Base-by-base conservation (phyloP, 2,797 vertebrate species). In the Hephaestus fuliginosus region DNA sequence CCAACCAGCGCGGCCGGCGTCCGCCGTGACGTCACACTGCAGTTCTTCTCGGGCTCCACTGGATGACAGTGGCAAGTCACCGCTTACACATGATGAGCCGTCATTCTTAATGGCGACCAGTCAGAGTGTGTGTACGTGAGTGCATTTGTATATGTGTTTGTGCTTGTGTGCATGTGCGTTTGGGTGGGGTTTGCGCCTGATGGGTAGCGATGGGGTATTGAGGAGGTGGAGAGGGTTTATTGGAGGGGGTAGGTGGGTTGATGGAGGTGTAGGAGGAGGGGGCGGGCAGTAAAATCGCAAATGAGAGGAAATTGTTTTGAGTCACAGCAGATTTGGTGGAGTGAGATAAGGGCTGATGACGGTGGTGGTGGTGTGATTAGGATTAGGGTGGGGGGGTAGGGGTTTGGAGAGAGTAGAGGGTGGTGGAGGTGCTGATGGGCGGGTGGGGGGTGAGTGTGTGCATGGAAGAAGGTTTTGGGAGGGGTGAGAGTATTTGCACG, bases 291-390 rank as follows among this genome's bases (percentile, higher is more conserved):
- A 88, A 92, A 94, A 92, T 90, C 62, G 85, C 93, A 94, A 94
- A 95, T 95, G 93, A 94, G 93, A 94, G 88, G 93, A 95, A 95
- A 95, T 94, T 95, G 91, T 93, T 94, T 94, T 95, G 94, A 95
- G 91, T 93, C 93, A 94, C 79, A 90, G 90, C 90, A 93, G 94
- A 95, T 94, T 95, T 95, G 95, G 92, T 93, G 93, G 88, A 89
- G 88, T 82, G 92, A 95, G 95, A 96, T 96, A 95, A 96, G 93
- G 90, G 89, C 87, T 93, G 94, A 95, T 93, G 93, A 94, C 93
- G 93, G 92, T 89, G 90, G 94, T 76, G 79, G 92, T 90, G 90
- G 89, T 90, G 92, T 92, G 95, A 93, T 86, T 91, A 86, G 93
- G 92, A 95, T 95, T 94, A 94, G 91, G 86, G 57, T 53, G 73